Conservation (phyloP, 2,797 vertebrate genomes). For the Xenops minutus region DNA sequence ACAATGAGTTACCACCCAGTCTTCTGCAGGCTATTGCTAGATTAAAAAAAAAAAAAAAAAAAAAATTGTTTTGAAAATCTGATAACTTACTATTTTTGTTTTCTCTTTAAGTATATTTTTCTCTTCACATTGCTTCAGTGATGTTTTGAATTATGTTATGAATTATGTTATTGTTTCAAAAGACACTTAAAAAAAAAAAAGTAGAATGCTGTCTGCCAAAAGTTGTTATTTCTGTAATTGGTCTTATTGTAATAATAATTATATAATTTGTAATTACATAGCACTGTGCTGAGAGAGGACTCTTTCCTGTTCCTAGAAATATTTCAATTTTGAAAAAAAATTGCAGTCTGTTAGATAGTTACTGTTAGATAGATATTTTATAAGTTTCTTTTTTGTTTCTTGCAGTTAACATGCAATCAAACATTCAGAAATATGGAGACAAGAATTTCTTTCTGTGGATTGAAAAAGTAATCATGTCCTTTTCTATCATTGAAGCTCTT, state of each 20-base stretch:
- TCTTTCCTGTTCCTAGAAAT: not conserved
- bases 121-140: not conserved
- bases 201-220: not conserved
- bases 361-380: not conserved
- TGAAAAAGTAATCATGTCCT: not conserved
- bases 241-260: not conserved
- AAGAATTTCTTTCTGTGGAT: not conserved
- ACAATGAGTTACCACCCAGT: not conserved
- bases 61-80: not conserved
- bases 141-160: not conserved
- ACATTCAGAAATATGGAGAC: not conserved
- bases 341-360: not conserved
- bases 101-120: not conserved
- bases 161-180: no score
- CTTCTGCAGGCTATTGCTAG: not conserved
- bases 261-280: not conserved
- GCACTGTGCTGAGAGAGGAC: not conserved
- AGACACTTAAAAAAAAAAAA: no score
- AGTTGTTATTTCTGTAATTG: not conserved
- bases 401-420: rapidly evolving
- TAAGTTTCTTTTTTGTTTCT: not conserved
- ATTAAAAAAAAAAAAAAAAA: no score
- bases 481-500: not conserved
- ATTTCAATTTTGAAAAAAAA: not conserved
- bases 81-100: not conserved